These are phyloP conservation scores for Pteruthius melanotis DNA, from an alignment of 2,113 vertebrate species.

Conservation along the genomic window DNA sequence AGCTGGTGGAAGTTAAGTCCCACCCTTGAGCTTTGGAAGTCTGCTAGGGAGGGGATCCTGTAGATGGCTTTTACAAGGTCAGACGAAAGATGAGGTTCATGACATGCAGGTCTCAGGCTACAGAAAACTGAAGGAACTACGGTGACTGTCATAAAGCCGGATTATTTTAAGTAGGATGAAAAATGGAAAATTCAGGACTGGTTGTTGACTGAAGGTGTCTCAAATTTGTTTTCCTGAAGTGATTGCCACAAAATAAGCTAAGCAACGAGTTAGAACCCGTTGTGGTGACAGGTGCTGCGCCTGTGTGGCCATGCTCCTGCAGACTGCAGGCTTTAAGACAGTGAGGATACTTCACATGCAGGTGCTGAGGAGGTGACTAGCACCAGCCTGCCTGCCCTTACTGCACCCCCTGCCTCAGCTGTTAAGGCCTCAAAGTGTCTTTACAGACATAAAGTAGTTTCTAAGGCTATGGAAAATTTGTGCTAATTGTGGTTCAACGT, in stretches of 20 bases:
- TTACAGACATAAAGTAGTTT: not conserved
- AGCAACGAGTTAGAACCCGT: accelerated
- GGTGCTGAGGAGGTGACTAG: not conserved
- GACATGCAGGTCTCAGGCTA: not conserved
- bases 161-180: not conserved
- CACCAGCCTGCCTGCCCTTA: not conserved
- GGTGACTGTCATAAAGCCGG: not conserved
- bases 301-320: not conserved
- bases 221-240: not conserved
- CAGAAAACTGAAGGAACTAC: not conserved
- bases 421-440: not conserved
- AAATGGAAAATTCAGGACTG: not conserved
- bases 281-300: not conserved
- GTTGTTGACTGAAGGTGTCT: not conserved
- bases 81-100: not conserved
- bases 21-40: not conserved
- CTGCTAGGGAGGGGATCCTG: not conserved
- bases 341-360: not conserved
- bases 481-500: not conserved
- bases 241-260: not conserved
- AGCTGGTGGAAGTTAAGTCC: not conserved
- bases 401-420: not conserved
- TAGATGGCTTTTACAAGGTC: not conserved
- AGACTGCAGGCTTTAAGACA: not conserved
- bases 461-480: not conserved